Percentiles rank a stretch among this genome's conserved stretches.
These are phyloP conservation scores for Temnothorax unifasciatus DNA, from an alignment of 2,888 invertebrate species.

Conservation along the genomic window DNA sequence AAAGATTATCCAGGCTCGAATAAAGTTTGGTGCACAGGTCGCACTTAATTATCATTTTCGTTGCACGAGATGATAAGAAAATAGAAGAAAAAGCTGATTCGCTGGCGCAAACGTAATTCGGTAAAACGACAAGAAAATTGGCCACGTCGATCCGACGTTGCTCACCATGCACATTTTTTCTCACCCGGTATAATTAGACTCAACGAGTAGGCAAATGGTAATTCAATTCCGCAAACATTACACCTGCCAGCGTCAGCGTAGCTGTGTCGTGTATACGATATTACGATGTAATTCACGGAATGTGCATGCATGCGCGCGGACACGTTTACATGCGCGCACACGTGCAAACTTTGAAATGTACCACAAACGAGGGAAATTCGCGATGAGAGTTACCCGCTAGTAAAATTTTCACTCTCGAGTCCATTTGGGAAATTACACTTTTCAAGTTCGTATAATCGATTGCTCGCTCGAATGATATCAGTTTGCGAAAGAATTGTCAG, in stretches of 20 bases:
- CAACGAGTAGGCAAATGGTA: conserved; percentile 46
- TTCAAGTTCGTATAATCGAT: not conserved
- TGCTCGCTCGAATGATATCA: not conserved
- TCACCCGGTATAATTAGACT: conserved; percentile 24
- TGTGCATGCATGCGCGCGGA: not conserved
- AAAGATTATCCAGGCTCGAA: not conserved
- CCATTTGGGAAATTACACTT: not conserved
- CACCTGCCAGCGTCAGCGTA: conserved; percentile 35
- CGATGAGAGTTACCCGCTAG: not conserved
- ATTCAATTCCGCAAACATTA: conserved; percentile 56
- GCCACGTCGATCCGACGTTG: not conserved
- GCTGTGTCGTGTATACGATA: conserved; percentile 15
- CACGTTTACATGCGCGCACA: not conserved
- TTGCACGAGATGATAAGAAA: conserved; percentile 6
- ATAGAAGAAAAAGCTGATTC: not conserved
- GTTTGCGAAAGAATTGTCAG: not conserved
- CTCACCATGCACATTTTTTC: conserved; percentile 9
- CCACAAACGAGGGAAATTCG: not conserved
- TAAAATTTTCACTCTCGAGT: conserved; percentile 21
- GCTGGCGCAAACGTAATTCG: not conserved
- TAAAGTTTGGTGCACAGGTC: not conserved
- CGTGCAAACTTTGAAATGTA: not conserved
- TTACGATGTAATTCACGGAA: conserved; percentile 33
- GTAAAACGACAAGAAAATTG: conserved; percentile 10
- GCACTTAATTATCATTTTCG: conserved; percentile 1